phyloP scores from a whole-genome alignment of 2,113 vertebrate species.

The Macrotis lagotis region DNA sequence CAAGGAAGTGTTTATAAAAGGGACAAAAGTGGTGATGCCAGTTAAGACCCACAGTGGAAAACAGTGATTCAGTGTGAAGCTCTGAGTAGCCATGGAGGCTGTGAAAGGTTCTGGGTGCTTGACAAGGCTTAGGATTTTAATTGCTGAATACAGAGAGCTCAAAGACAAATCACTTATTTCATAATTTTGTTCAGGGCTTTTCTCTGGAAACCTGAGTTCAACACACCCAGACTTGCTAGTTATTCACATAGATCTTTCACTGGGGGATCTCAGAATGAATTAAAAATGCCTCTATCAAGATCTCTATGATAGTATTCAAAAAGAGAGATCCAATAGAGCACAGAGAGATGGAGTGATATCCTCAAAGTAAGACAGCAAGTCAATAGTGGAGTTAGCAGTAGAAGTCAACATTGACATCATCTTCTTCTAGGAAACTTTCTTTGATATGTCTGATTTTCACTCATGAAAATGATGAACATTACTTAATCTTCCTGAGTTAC shows the following conservation, averaged over 20 bases:
- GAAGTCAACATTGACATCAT: conserved; percentile 3
- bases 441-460: conserved; percentile 7
- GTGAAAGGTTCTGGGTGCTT: neutral
- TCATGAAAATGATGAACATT: conserved; percentile 6
- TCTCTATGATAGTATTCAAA: neutral
- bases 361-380: neutral
- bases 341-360: neutral
- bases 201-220: neutral
- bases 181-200: conserved; percentile 9
- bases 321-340: conserved; percentile 24
- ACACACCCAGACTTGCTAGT: neutral
- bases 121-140: neutral
- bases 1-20: neutral
- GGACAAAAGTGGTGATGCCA: neutral
- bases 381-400: neutral
- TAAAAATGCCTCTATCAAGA: conserved; percentile 33
- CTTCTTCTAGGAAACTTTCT: conserved; percentile 29
- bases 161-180: neutral
- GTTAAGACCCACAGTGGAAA: neutral
- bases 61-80: neutral
- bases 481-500: neutral
- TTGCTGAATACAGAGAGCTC: neutral
- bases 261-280: conserved; percentile 33
- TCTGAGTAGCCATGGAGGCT: neutral
- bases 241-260: neutral